phyloP scores from a whole-genome alignment of 1,140 invertebrate species.

The Spodoptera frugiperda region DNA sequence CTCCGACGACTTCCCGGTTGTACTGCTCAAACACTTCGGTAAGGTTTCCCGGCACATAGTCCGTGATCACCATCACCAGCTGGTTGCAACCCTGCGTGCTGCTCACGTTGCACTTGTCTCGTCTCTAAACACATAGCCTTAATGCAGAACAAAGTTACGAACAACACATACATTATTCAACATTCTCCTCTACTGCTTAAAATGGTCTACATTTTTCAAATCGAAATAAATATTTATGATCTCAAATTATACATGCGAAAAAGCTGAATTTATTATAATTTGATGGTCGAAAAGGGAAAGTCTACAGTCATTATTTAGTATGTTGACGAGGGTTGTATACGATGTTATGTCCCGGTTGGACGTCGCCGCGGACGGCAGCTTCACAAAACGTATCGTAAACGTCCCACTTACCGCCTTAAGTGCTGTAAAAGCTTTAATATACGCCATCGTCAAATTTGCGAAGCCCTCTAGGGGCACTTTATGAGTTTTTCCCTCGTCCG shows the following conservation, averaged over 20 bases:
- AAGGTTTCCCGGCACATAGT: conserved; percentile 96
- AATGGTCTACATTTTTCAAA: too few relatives aligned
- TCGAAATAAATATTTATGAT: too few relatives aligned
- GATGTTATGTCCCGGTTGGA: not conserved
- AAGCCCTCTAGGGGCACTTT: conserved; percentile 87
- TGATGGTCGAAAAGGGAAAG: too few relatives aligned
- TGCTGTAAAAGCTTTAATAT: conserved; percentile 94
- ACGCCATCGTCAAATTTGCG: conserved; percentile 95
- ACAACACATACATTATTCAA: too few relatives aligned
- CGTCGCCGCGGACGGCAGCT: not conserved
- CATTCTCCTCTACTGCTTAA: too few relatives aligned
- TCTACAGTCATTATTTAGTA: too few relatives aligned
- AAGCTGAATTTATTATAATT: too few relatives aligned
- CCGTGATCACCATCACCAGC: conserved; percentile 99
- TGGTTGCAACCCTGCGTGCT: conserved; percentile 94
- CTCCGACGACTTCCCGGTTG: conserved; percentile 90
- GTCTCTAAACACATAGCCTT: conserved; percentile 61
- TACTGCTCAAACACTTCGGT: conserved; percentile 95
- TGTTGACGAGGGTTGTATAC: not conserved
- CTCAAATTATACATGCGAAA: too few relatives aligned
- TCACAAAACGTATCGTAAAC: conserved; percentile 21
- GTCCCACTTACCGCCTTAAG: conserved; percentile 88
- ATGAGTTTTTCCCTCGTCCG: conserved; percentile 87
- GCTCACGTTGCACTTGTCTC: conserved; percentile 85
- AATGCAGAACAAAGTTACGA: not conserved